phyloP scores from a whole-genome alignment of 2,797 vertebrate species.

The Coregonus sp. region DNA sequence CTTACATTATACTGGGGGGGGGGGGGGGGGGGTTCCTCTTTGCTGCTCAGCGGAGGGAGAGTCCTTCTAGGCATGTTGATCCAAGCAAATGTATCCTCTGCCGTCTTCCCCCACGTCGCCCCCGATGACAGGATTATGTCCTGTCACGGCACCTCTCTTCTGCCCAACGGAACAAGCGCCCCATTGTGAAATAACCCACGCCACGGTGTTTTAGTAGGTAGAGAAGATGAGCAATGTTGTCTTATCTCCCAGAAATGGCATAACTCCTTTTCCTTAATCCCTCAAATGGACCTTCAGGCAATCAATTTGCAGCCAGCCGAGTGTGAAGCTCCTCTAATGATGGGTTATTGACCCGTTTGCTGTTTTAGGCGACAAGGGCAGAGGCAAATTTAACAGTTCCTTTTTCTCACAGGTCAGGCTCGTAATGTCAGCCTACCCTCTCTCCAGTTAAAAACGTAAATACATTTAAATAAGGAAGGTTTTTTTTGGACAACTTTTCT shows the following conservation, averaged over 20 bases:
- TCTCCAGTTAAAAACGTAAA: conserved; percentile 43
- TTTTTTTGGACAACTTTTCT: not conserved
- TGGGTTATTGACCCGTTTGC: conserved; percentile 84
- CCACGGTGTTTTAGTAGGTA: conserved; percentile 58
- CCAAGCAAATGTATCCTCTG: conserved; percentile 43
- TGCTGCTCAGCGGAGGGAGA: conserved; percentile 24
- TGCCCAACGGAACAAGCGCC: conserved; percentile 17
- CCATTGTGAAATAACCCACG: conserved; percentile 14
- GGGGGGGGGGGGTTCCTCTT: conserved; percentile 22
- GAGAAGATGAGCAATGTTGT: conserved; percentile 76
- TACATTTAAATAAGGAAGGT: conserved; percentile 28
- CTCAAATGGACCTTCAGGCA: conserved; percentile 77
- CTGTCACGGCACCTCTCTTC: conserved; percentile 40
- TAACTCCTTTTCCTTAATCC: conserved; percentile 79
- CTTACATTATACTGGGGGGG: conserved; percentile 25
- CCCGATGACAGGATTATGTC: conserved; percentile 61
- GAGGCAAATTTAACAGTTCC: conserved; percentile 66
- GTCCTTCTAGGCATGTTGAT: conserved; percentile 50
- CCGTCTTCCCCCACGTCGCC: conserved; percentile 47
- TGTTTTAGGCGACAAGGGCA: conserved; percentile 71
- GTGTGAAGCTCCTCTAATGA: conserved; percentile 83
- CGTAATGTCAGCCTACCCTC: conserved; percentile 33
- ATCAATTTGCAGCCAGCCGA: conserved; percentile 79
- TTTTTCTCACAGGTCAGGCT: conserved; percentile 53
- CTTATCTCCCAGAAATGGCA: conserved; percentile 71